Percentiles rank a stretch among this genome's conserved stretches.
Conservation (phyloP, 1,140 invertebrate species). For the Hirudo medicinalis region DNA sequence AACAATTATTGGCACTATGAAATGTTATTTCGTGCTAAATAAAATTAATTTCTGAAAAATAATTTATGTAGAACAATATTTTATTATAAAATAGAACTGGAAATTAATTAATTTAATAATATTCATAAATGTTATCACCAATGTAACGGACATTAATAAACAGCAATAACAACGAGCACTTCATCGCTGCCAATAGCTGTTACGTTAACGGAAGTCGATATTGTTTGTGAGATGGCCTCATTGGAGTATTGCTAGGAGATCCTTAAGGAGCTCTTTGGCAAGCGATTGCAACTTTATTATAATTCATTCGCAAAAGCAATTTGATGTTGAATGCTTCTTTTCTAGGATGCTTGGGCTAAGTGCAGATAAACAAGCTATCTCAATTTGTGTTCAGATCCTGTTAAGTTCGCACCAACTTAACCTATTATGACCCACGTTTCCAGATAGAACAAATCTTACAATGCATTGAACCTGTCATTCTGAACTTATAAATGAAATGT, state of each 20-base stretch:
- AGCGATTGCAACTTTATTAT: conserved; percentile 47
- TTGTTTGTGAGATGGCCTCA: conserved; percentile 30
- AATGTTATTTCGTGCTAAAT: too few species aligned
- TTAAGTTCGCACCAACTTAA: not conserved
- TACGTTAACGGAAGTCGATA: conserved; percentile 34
- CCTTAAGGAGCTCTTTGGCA: conserved; percentile 82
- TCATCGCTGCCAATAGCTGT: too few species aligned
- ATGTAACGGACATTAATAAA: too few species aligned
- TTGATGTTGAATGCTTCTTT: not conserved
- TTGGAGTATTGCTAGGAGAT: conserved; percentile 87
- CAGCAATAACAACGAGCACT: too few species aligned
- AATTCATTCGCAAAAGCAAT: too few species aligned
- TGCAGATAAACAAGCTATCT: not conserved
- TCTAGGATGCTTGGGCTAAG: not conserved
- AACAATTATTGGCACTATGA: too few species aligned
- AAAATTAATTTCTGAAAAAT: too few species aligned
- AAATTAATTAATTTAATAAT: too few species aligned
- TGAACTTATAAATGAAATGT: not conserved
- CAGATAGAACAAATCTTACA: not conserved
- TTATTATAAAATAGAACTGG: too few species aligned
- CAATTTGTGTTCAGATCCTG: not conserved
- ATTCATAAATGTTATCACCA: too few species aligned
- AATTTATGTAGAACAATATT: too few species aligned
- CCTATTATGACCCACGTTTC: not conserved
- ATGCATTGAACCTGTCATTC: not conserved